Conservation (phyloP, 92 coral and sea anemone species). For the Parazoanthus darwini region DNA sequence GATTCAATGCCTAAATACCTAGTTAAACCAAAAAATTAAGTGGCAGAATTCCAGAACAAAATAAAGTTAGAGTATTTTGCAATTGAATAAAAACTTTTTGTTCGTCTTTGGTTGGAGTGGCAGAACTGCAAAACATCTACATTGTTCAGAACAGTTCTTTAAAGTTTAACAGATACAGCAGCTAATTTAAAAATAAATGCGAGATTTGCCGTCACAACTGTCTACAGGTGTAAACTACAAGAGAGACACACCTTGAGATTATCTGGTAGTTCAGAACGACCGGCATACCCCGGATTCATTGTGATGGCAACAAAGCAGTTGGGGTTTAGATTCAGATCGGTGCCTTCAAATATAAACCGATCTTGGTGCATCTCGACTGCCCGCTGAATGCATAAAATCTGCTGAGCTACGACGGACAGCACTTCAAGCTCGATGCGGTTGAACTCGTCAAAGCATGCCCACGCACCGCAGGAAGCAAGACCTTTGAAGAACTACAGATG, state of each 20-base stretch:
- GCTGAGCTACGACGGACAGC: constrained; percentile 98
- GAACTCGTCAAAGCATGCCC: constrained; percentile 99
- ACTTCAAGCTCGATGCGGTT: constrained; percentile 99
- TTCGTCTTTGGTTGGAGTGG: too few relatives aligned
- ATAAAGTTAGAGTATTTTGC: too few relatives aligned
- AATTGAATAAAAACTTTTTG: too few relatives aligned
- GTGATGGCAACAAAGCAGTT: constrained; percentile 99
- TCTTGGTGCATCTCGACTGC: constrained; percentile 93
- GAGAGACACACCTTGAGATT: constrained; percentile 82
- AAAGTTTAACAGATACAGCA: too few relatives aligned
- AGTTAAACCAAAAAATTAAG: too few relatives aligned
- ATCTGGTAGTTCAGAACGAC: constrained; percentile 98
- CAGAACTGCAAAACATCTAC: too few relatives aligned
- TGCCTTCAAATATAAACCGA: constrained; percentile 92
- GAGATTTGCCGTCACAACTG: neutral
- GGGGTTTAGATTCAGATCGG: constrained; percentile 91
- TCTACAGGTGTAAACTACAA: neutral
- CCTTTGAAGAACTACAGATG: constrained; percentile 90
- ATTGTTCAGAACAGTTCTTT: too few relatives aligned
- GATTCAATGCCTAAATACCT: too few relatives aligned
- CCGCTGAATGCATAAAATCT: constrained; percentile 96
- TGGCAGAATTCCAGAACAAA: too few relatives aligned
- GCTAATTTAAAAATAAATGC: too few relatives aligned
- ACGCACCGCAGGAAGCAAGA: constrained; percentile 98
- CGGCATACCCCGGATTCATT: constrained; percentile 99